Evolutionary conservation across 2,113 vertebrate species (phyloP).

Genomic region (Paramormyrops kingsleyae): DNA sequence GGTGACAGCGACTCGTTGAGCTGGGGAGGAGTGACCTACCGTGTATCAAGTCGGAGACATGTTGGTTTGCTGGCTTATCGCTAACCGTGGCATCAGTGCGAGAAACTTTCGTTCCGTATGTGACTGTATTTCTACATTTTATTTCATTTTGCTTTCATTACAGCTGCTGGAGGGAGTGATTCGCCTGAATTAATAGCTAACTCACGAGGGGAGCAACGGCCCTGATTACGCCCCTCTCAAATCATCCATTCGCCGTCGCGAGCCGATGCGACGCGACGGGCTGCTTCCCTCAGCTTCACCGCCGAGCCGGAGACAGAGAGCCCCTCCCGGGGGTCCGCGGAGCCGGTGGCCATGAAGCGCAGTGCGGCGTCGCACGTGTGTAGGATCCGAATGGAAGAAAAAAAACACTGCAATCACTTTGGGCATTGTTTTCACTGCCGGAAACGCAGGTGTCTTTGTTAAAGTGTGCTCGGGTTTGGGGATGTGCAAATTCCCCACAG

Average conservation of each 20-base stretch:
- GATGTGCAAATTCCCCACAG: conserved; percentile 71
- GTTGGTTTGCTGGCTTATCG: not conserved
- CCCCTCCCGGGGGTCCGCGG: conserved; percentile 40
- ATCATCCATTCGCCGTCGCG: not conserved
- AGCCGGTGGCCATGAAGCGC: conserved; percentile 46
- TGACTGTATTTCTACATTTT: not conserved
- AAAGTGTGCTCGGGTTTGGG: conserved; percentile 66
- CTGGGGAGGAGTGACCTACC: not conserved
- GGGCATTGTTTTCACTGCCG: conserved; percentile 60
- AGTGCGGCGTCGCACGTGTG: conserved; percentile 50
- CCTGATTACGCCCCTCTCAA: conserved; percentile 15
- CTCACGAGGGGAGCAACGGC: not conserved
- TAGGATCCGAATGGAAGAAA: conserved; percentile 41
- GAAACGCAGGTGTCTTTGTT: conserved; percentile 73
- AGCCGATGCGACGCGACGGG: not conserved
- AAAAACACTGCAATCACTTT: conserved; percentile 58
- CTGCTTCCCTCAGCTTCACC: not conserved
- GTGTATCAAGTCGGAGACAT: not conserved
- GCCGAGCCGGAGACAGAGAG: not conserved
- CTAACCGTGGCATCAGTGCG: not conserved
- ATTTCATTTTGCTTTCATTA: conserved; percentile 9
- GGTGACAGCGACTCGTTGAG: not conserved
- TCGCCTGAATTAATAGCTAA: conserved; percentile 12
- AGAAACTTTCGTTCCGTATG: not conserved
- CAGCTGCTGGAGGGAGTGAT: not conserved